Evolutionary conservation across 2,888 invertebrate genomes (phyloP), one percentile per base, ranked within the genome.

Genomic region (Ormyrus thymus): DNA sequence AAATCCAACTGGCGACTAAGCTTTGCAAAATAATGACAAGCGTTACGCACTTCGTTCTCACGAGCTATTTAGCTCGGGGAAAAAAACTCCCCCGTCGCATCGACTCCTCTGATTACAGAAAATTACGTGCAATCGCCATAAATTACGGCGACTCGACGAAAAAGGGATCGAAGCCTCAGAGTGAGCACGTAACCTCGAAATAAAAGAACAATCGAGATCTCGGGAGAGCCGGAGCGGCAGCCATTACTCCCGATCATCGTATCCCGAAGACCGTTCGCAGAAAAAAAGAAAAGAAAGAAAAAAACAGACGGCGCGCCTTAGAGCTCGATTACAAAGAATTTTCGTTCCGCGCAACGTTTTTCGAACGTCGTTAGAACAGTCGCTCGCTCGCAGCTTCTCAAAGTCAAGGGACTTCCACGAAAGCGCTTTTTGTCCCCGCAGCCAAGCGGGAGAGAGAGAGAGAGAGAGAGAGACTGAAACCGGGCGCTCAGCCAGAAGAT

Each of bases 391-490:
- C 55, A 58, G 56, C 68, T 73, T 66, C 62, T 68, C 73, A 62
- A 64, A 74, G 65, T 55, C 74, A 75, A 75, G 45, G 74, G 73
- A 74, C 65, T 70, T 74, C 62, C 69, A 48, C 74, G 65, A 77
- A 68, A 50, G 65, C 53, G 62, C 55, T 76, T 69, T 76, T 48
- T 69, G 7, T 48, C 50, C 43, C 7, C 10, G 58, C 53, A 13
- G 50, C 50, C 29, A 29, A 68, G 66, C 66, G 55, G 43, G 45
- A 55, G 45, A 53, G 53, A 5, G 5, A 29, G 29, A 29, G 29
- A 29, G 29, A 29, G 29, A 29, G 2, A 29, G 29, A 29, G 11
- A 56, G 48, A 46, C 68, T 58, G 50, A 29, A 78, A 78, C 72
- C 72, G 77, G 77, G 61, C 61, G 58, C 56, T 45, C 71, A 13